Percentiles rank a stretch among this genome's conserved stretches.
These are phyloP conservation scores for Diaprepes abbreviatus DNA, from an alignment of 2,888 invertebrate species.

Conservation along the genomic window DNA sequence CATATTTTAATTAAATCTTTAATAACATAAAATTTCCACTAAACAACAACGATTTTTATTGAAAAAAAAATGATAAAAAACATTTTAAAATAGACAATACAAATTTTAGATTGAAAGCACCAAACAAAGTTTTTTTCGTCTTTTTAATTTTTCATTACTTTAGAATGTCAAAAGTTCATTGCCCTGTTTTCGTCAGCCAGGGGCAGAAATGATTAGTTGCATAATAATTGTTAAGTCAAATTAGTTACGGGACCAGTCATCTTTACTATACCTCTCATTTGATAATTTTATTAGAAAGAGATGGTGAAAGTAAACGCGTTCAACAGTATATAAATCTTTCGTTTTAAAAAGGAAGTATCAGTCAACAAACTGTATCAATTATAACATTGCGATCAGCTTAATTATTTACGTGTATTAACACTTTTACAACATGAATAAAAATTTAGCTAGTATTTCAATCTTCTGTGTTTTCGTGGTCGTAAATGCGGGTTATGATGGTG, in stretches of 20 bases:
- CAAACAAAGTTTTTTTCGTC: too few species aligned
- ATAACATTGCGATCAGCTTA: too few species aligned
- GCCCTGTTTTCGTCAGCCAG: background rate
- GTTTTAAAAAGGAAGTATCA: conserved; percentile 55
- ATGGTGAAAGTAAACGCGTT: conserved; percentile 43
- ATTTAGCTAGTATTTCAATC: conserved; percentile 57
- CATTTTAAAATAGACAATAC: too few species aligned
- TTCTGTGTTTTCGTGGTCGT: conserved; percentile 61
- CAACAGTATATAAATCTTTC: conserved; percentile 39
- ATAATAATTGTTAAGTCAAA: background rate
- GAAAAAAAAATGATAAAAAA: too few species aligned
- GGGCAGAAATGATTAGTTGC: background rate
- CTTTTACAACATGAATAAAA: too few species aligned
- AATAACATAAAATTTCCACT: too few species aligned
- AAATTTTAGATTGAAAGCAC: too few species aligned
- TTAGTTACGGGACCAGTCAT: conserved; percentile 17
- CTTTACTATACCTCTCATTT: conserved; percentile 7
- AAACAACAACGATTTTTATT: too few species aligned
- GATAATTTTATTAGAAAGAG: conserved; percentile 19
- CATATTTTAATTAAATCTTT: too few species aligned
- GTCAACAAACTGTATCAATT: conserved; percentile 45
- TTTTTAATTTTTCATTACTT: too few species aligned
- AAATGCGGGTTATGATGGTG: conserved; percentile 57
- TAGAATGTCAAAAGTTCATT: too few species aligned
- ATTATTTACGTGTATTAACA: too few species aligned